Evolutionary conservation across 2,113 vertebrate genomes (phyloP), one percentile per base, ranked within the genome.

Genomic region (Burhinus bistriatus): DNA sequence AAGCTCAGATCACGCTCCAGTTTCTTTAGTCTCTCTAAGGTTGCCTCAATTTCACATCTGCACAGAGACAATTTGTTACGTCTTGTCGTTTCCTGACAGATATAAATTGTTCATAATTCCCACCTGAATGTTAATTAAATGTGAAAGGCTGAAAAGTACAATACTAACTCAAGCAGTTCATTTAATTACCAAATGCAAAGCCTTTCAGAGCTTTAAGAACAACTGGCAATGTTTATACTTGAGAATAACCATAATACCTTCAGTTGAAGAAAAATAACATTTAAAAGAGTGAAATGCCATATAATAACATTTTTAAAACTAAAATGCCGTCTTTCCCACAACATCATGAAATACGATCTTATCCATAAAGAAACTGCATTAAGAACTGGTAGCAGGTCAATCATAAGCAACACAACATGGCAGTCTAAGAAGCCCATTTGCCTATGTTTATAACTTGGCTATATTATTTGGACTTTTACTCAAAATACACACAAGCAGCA

Each of bases 41-140:
- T 99, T 81, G 99, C 99, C 97, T 99, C 99, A 73, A 99, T 99
- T 98, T 99, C 99, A 96, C 98, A 99, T 98, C 99, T 99, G 97
- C 90, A 96, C 29, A 68, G 89, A 97, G 84, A 97, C 83, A 96
- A 97, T 89, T 81, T 96, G 87, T 96, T 97, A 96, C 68, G 30
- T 96, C 94, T 95, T 90, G 81, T 83, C 85, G 90, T 96, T 94
- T 93, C 87, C 82, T 87, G 92, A 90, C 87, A 96, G 68, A 92
- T 90, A 94, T 71, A 84, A 94, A 94, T 91, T 49, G 89, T 93
- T 97, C 94, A 87, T 83, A 93, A 94, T 95, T 94, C 49, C 95
- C 89, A 92, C 68, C 4, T 44, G 70, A 96, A 96, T 77, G 83
- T 94, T 97, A 94, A 96, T 95, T 97, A 97, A 94, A 96, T 91